Conservation (phyloP, 2,888 invertebrate species). For the Zaprionus bogoriensis region DNA sequence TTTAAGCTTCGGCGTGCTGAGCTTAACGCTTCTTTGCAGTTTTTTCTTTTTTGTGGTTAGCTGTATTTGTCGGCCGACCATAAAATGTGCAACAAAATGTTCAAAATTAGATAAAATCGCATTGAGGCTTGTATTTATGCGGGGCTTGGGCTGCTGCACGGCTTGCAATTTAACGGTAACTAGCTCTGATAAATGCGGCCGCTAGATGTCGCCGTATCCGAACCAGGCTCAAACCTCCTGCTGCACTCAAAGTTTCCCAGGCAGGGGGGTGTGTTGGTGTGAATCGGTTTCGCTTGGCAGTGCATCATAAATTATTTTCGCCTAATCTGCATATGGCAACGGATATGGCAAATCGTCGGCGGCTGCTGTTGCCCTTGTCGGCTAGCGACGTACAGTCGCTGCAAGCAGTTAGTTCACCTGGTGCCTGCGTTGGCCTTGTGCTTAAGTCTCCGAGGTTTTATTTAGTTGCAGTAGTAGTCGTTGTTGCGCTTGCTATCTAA, state of each 20-base stretch:
- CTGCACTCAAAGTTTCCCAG: conserved; percentile 36
- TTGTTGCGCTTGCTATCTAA: conserved; percentile 40
- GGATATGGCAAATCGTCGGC: conserved; percentile 36
- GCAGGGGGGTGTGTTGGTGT: too few relatives aligned
- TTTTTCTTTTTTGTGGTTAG: conserved; percentile 41
- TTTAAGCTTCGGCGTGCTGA: too few relatives aligned
- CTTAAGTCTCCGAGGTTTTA: conserved; percentile 40
- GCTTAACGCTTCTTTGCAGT: not conserved
- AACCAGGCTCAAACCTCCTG: not conserved
- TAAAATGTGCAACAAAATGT: conserved; percentile 40
- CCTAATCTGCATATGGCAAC: conserved; percentile 66
- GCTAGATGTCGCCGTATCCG: conserved; percentile 16
- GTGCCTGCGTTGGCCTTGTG: not conserved
- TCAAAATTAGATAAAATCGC: conserved; percentile 57
- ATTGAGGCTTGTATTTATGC: conserved; percentile 24
- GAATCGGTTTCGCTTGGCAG: conserved; percentile 46
- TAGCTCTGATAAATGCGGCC: conserved; percentile 58
- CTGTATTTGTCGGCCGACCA: conserved; percentile 27
- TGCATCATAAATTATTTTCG: conserved; percentile 64
- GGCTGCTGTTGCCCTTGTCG: not conserved
- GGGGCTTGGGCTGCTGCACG: not conserved
- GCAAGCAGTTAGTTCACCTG: conserved; percentile 10
- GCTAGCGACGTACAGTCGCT: conserved; percentile 17
- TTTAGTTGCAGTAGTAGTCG: conserved; percentile 41
- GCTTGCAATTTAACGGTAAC: conserved; percentile 67